Conservation (phyloP, 2,888 invertebrate species). For the Nesidiocoris tenuis region DNA sequence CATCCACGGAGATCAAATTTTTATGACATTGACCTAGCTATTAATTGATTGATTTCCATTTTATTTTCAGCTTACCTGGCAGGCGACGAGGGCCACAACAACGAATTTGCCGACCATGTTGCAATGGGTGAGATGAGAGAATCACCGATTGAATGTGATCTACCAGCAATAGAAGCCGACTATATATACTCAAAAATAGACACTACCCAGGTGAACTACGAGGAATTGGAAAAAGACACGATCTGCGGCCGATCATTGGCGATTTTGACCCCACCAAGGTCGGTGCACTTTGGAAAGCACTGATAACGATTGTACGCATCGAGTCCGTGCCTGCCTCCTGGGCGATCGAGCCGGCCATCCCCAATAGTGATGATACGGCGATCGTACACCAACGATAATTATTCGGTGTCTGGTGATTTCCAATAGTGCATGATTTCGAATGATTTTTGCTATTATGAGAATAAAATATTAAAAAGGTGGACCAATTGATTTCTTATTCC, state of each 20-base stretch:
- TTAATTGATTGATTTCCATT: too few relatives aligned
- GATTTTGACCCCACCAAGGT: background rate
- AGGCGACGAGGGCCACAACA: constrained; percentile 3
- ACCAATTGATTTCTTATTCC: too few relatives aligned
- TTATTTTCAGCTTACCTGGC: background rate
- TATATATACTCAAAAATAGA: background rate
- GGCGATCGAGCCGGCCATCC: too few relatives aligned
- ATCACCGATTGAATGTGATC: constrained; percentile 1
- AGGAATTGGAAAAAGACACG: background rate
- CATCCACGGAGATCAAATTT: too few relatives aligned
- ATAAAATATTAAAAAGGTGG: too few relatives aligned
- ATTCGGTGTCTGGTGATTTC: too few relatives aligned
- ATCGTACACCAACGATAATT: too few relatives aligned
- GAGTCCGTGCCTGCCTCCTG: background rate
- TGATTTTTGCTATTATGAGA: too few relatives aligned
- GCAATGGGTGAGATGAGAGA: background rate
- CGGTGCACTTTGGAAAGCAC: background rate
- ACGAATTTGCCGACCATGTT: constrained; percentile 5
- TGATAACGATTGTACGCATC: background rate
- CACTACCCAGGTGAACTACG: background rate
- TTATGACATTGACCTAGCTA: too few relatives aligned
- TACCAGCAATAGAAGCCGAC: background rate
- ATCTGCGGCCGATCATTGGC: background rate
- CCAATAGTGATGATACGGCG: too few relatives aligned
- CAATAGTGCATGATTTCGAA: too few relatives aligned